These are phyloP conservation scores for Verasper variegatus DNA, from an alignment of 2,113 vertebrate genomes.

Conservation along the genomic window DNA sequence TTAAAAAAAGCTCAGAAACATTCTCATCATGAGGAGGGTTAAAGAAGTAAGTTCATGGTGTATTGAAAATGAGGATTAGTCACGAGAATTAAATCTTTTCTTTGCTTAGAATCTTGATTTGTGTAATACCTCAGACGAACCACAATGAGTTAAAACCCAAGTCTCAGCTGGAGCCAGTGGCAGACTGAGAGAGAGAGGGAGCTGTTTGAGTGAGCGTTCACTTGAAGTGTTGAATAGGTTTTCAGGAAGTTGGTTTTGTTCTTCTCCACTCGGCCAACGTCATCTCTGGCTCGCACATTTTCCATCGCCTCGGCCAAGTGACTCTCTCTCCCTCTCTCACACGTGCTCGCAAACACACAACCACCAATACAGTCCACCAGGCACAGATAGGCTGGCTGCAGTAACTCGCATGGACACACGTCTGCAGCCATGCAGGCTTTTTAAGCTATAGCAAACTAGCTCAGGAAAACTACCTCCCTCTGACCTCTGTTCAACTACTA, in stretches of 20 bases:
- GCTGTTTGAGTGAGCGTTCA: conserved; percentile 36
- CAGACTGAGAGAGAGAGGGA: background rate
- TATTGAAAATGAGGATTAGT: background rate
- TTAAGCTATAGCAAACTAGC: background rate
- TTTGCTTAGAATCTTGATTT: background rate
- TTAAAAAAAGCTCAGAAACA: too few species aligned
- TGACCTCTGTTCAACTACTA: background rate
- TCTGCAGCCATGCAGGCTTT: conserved; percentile 7
- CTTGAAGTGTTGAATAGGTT: conserved; percentile 56
- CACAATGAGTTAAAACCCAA: conserved; percentile 5
- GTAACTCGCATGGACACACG: conserved; percentile 6
- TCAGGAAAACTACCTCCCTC: background rate
- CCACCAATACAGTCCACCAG: conserved; percentile 9
- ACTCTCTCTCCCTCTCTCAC: conserved; percentile 27
- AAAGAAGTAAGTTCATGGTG: background rate
- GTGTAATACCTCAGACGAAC: background rate
- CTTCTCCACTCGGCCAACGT: conserved; percentile 65
- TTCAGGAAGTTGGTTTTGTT: conserved; percentile 70
- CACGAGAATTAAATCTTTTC: too few species aligned
- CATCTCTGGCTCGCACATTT: conserved; percentile 70
- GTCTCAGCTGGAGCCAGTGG: background rate
- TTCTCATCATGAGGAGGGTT: background rate
- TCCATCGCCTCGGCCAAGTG: conserved; percentile 68
- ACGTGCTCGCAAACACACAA: background rate
- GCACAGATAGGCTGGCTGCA: conserved; percentile 6